phyloP scores from a whole-genome alignment of 2,888 invertebrate species.

The Lithosia quadra region DNA sequence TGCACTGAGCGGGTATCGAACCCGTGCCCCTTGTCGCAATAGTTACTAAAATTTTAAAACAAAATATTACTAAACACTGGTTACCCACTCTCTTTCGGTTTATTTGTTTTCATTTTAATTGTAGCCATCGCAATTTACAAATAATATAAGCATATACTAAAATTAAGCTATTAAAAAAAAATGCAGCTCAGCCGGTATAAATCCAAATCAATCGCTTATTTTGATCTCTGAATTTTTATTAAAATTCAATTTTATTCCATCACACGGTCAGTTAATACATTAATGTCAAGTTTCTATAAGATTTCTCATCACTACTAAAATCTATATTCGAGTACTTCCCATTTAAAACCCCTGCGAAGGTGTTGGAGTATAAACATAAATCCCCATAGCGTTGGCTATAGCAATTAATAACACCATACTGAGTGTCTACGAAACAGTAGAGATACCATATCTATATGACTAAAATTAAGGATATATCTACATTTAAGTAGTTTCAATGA shows the following conservation, averaged over 20 bases:
- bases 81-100: no score
- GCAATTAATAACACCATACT: slow-evolving; percentile 64
- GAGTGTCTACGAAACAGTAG: slow-evolving; percentile 36
- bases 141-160: no score
- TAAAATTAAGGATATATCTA: slow-evolving; percentile 8
- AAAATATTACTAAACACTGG: no score
- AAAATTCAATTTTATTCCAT: background rate
- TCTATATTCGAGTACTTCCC: slow-evolving; percentile 21
- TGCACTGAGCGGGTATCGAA: no score
- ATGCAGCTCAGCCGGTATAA: no score
- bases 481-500: background rate
- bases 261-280: background rate
- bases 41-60: no score
- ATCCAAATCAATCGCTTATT: no score
- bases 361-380: slow-evolving; percentile 51
- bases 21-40: no score
- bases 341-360: slow-evolving; percentile 41
- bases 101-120: no score
- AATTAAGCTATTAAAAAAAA: no score
- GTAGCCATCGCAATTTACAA: no score
- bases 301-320: slow-evolving; percentile 24
- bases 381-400: slow-evolving; percentile 44
- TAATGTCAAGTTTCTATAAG: slow-evolving; percentile 27
- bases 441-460: slow-evolving; percentile 18
- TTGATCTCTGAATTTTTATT: background rate